Evolutionary conservation across 2,113 vertebrate species (phyloP), one percentile per base, ranked within the genome.

Genomic region (Alethe castanea): DNA sequence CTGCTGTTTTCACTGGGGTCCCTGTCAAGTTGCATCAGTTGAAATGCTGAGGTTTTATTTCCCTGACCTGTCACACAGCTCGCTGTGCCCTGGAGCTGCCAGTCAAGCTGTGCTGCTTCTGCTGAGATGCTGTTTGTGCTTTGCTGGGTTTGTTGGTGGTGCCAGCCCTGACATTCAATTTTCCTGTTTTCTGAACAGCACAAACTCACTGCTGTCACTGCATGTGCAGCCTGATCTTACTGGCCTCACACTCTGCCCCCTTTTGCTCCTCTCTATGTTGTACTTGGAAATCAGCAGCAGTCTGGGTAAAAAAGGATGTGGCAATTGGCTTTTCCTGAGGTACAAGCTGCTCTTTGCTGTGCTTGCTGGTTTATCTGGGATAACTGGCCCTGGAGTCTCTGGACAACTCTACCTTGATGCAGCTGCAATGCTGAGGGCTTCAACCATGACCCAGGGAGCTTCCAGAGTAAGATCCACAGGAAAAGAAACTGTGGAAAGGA

Each of bases 21-120:
- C 70, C 54, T 94, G 93, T 96, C 94, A 88, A 69, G 88, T 54
- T 16, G 57, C 48, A 95, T 94, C 94, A 91, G 54, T 38, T 87
- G 64, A 69, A 81, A 91, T 33, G 57, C 5, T 59, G 62, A 78
- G 31, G 53, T 47, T 40, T 88, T 69, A 48, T 88, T 85, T 57
- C 47, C 73, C 70, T 92, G 88, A 90, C 90, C 78, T 79, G 73
- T 72, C 94, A 94, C 47, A 18, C 40, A 31, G 45, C 69, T 83
- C 18, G 1, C 67, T 52, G 72, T 2, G 20, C 81, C 78, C 11
- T 0, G 35, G 89, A 89, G 87, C 94, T 80, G 84, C 31, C 77
- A 80, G 73, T 77, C 93, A 89, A 71, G 84, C 91, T 89, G 83
- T 40, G 93, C 73, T 81, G 86, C 91, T 91, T 87, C 77, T 94